Evolutionary conservation across 2,797 vertebrate genomes (phyloP), one percentile per base, ranked within the genome.

Genomic region (Cryptoblepharus egeriae): DNA sequence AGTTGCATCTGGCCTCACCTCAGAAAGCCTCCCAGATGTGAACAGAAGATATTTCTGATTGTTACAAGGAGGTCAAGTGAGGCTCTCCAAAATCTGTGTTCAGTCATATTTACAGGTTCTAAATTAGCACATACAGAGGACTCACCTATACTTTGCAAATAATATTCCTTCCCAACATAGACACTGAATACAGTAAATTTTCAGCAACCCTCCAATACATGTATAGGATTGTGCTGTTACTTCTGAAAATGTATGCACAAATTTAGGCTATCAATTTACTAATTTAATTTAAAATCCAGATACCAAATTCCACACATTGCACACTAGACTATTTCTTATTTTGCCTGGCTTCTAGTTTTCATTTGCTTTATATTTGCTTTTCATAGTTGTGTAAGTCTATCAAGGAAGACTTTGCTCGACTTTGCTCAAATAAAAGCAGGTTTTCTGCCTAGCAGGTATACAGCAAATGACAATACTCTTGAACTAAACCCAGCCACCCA

Each of bases 401-500:
- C 82, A 39, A 39, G 20, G 30, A 39, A 10, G 20, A 49, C 13
- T 1, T n/a, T n/a, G n/a, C n/a, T n/a, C n/a, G n/a, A 65, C 35
- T 42, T 58, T 30, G 39, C n/a, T 63, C 3, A 73, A 37, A 30
- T 0, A 1, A 72, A 0, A 4, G 68, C 65, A 18, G 65, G 61
- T 83, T 52, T 78, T 22, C 67, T 15, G 3, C 71, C 22, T 0
- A 39, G 64, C 63, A 79, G 82, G 39, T 84, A 55, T 30, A 79
- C 37, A 75, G 58, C 67, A 52, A 81, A 79, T 1, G 67, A 81
- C 64, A 55, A 73, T 86, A 77, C 74, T 68, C 55, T 24, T 45
- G 86, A 49, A 35, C 0, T 0, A 79, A 81, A 57, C 75, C 37
- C 63, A 77, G 57, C 63, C 75, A 57, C 30, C 9, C n/a, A 77